Base-by-base conservation (phyloP, 2,797 vertebrate genomes). In the Spheniscus humboldti region DNA sequence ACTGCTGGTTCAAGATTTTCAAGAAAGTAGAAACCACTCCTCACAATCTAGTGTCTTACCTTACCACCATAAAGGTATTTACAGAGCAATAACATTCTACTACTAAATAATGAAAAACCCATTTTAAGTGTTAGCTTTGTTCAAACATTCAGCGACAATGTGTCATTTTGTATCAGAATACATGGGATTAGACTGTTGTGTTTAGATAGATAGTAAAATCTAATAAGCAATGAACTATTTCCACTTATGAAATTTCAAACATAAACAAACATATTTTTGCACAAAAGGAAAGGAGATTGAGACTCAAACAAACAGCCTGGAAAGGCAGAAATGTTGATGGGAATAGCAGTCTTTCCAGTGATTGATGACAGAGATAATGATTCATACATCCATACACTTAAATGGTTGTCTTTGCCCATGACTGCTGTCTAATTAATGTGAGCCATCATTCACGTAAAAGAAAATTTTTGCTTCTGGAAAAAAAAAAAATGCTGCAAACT, bases 341-440 rank as follows among this genome's bases (percentile, higher is more conserved):
- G 31, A 66, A 74, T 4, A 90, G 66, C 66, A 89, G 43, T 28
- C 90, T 53, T 68, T 60, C 57, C 67, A 53, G 52, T 86, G 86
- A 96, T 27, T 28, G 81, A 94, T 91, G 86, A 86, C 41, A 50
- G 27, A 76, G 87, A 87, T 90, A 80, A 80, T 80, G 87, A 47
- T 66, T 85, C 78, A 50, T 81, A 94, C 78, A 94, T 83, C 97
- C 77, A 23, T 53, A 62, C 43, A 59, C 80, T 89, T 94, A 79
- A 96, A 92, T 94, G 86, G 91, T 55, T 92, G 83, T 83, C 86
- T 93, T 78, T 88, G 90, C 89, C 88, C 64, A 75, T 87, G 94
- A 92, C 81, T 97, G 67, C 90, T 84, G 75, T 95, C 96, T 97
- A 98, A 98, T 98, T 97, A 97, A 94, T 41, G 72, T 55, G 96